Evolutionary conservation across 92 coral and sea anemone genomes (phyloP).

Genomic region (Actinostola sp.): DNA sequence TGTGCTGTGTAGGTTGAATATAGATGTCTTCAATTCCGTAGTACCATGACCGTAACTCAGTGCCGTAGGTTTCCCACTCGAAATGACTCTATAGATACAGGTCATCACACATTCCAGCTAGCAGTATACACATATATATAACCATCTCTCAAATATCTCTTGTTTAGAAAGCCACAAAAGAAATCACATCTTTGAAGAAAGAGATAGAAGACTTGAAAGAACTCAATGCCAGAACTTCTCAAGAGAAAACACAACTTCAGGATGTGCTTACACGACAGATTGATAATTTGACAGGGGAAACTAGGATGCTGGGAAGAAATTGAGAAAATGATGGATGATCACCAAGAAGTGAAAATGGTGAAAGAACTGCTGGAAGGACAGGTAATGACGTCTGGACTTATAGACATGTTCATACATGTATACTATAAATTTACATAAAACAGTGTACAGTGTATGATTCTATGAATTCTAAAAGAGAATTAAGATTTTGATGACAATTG

Average conservation of each 20-base stretch:
- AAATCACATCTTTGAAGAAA: slow-evolving; percentile 12
- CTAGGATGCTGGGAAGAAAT: slow-evolving; percentile 29
- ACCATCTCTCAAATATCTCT: not conserved
- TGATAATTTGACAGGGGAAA: not conserved
- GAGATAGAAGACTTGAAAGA: slow-evolving; percentile 28
- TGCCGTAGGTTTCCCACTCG: no score
- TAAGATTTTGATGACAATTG: no score
- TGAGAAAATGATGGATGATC: slow-evolving; percentile 14
- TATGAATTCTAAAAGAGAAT: no score
- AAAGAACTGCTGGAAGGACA: slow-evolving; percentile 50
- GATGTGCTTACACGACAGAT: not conserved
- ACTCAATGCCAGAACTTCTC: slow-evolving; percentile 9
- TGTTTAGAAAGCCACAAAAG: slow-evolving; percentile 22
- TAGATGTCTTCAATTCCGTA: no score
- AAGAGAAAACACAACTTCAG: slow-evolving; percentile 2
- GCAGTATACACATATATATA: not conserved
- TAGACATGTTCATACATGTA: slow-evolving; percentile 24
- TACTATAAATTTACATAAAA: no score
- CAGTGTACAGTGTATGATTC: no score
- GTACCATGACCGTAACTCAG: no score
- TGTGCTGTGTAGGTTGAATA: no score
- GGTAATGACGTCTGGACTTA: slow-evolving; percentile 34
- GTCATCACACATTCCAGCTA: no score
- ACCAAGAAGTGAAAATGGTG: slow-evolving; percentile 24
- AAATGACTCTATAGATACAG: no score